A percentile compares a stretch with the other conserved stretches of the same genome.
These are phyloP conservation scores for Andrena haemorrhoa DNA, from an alignment of 2,888 invertebrate species.

Conservation along the genomic window DNA sequence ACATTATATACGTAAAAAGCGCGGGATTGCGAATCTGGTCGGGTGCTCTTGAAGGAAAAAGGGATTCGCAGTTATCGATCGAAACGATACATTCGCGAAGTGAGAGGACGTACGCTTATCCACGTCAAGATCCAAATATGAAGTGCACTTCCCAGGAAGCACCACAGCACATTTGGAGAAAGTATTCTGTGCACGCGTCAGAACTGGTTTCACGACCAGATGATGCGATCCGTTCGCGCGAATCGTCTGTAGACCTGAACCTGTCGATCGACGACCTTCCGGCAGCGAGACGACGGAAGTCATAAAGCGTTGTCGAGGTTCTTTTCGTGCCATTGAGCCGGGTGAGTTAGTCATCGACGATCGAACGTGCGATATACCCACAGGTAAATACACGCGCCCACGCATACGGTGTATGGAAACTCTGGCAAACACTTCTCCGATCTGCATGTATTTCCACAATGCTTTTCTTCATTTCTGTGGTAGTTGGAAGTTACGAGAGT, in stretches of 20 bases:
- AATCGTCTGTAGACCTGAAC: background rate
- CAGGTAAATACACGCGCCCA: conserved; percentile 20
- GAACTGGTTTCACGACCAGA: conserved; percentile 23
- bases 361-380: conserved; percentile 29
- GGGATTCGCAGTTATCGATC: conserved; percentile 9
- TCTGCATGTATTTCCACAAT: background rate
- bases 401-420: conserved; percentile 47
- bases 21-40: background rate
- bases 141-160: conserved; percentile 14
- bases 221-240: conserved; percentile 11
- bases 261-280: conserved; percentile 51
- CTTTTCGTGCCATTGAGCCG: conserved; percentile 57
- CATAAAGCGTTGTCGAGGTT: conserved; percentile 60
- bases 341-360: conserved; percentile 54
- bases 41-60: background rate
- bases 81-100: background rate
- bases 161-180: conserved; percentile 20
- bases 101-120: conserved; percentile 3
- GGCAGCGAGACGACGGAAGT: conserved; percentile 62
- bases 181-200: conserved; percentile 30
- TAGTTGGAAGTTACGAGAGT: conserved; percentile 22
- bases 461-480: background rate
- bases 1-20: conserved; percentile 11
- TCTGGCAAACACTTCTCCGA: background rate
- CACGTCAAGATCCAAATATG: conserved; percentile 13